phyloP scores from a whole-genome alignment of 2,797 vertebrate genomes.

The Syngnathus acus region DNA sequence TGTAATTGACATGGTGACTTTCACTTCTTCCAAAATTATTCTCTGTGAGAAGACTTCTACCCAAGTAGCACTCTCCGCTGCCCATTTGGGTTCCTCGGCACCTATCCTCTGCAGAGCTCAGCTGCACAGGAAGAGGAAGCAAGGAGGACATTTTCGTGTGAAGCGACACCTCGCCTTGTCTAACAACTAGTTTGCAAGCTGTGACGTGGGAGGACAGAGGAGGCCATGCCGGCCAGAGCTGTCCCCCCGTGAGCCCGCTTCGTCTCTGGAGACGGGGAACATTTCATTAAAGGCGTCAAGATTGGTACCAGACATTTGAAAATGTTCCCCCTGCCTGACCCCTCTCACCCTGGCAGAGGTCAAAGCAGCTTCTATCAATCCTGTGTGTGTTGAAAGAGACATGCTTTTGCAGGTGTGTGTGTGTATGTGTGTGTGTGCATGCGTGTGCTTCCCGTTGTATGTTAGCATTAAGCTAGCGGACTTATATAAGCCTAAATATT shows the following conservation, averaged over 20 bases:
- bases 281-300: constrained; percentile 44
- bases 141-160: constrained; percentile 22
- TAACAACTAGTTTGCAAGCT: constrained; percentile 15
- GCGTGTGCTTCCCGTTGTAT: constrained; percentile 1
- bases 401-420: constrained; percentile 53
- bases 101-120: constrained; percentile 8
- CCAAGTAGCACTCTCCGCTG: neutral
- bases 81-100: neutral
- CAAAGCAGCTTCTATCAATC: constrained; percentile 60
- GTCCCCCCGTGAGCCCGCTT: constrained; percentile 14
- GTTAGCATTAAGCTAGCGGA: no score
- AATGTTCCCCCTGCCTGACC: constrained; percentile 39
- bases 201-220: constrained; percentile 24
- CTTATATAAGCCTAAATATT: no score
- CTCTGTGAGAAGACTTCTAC: neutral
- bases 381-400: constrained; percentile 28
- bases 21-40: neutral
- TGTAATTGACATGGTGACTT: neutral
- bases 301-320: constrained; percentile 45
- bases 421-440: constrained; percentile 3
- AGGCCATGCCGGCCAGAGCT: constrained; percentile 18
- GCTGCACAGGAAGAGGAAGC: constrained; percentile 22
- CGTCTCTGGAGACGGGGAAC: constrained; percentile 42
- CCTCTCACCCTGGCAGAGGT: constrained; percentile 43
- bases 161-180: constrained; percentile 19